Percentiles rank a stretch among this genome's conserved stretches.
phyloP scores from a whole-genome alignment of 2,888 invertebrate species.

The Cremastinae sp. region DNA sequence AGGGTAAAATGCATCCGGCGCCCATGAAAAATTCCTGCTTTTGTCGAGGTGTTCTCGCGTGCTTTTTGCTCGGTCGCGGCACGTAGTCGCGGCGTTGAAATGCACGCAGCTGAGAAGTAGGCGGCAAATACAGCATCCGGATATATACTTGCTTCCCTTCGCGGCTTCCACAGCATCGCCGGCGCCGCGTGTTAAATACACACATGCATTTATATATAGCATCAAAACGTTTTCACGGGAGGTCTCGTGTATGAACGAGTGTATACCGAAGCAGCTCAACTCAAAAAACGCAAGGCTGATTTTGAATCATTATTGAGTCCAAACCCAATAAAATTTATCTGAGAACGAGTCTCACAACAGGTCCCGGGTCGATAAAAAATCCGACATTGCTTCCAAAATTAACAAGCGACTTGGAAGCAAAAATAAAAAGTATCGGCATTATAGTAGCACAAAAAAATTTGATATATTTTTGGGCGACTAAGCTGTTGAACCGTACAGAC shows the following conservation, averaged over 20 bases:
- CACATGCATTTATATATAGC: too few relatives aligned
- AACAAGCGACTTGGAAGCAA: neutral
- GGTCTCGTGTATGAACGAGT: too few relatives aligned
- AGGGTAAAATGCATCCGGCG: constrained; percentile 59
- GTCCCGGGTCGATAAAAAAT: neutral
- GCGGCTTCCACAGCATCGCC: too few relatives aligned
- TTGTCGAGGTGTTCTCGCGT: constrained; percentile 58
- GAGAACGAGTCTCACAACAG: too few relatives aligned
- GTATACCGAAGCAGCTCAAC: too few relatives aligned
- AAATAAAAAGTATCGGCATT: neutral
- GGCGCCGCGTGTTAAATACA: too few relatives aligned
- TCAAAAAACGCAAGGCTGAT: too few relatives aligned
- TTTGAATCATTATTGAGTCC: too few relatives aligned
- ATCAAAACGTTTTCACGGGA: too few relatives aligned
- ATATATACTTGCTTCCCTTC: constrained; percentile 49
- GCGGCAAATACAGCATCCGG: constrained; percentile 47
- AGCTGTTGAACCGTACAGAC: neutral
- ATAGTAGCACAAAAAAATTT: neutral
- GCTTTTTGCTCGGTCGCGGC: constrained; percentile 49
- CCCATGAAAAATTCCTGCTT: constrained; percentile 64
- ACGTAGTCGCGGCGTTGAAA: constrained; percentile 42
- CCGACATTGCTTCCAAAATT: neutral
- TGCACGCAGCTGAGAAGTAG: too few relatives aligned
- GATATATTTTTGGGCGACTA: neutral
- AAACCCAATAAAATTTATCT: neutral